phyloP scores from a whole-genome alignment of 2,113 vertebrate genomes.

The Heterotilapia buettikoferi region DNA sequence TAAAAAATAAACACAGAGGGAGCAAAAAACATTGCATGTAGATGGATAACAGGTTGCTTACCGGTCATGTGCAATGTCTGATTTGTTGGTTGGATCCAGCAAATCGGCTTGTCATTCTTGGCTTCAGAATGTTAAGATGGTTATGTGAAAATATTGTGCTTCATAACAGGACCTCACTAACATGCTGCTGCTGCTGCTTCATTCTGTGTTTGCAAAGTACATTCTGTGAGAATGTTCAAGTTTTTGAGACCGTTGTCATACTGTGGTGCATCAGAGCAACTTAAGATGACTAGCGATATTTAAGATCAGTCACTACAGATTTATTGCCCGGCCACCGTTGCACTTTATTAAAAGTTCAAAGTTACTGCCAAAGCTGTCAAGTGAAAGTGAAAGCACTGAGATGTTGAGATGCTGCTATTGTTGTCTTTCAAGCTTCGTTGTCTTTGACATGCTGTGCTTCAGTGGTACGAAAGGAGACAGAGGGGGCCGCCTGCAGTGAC shows the following conservation, averaged over 20 bases:
- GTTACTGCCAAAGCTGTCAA: background rate
- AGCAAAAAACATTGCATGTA: background rate
- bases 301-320: background rate
- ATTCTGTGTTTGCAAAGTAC: background rate
- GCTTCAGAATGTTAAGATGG: background rate
- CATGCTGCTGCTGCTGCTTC: background rate
- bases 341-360: background rate
- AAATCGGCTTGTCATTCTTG: background rate
- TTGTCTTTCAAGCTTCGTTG: background rate
- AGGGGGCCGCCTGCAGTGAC: background rate
- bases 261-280: background rate
- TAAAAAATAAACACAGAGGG: background rate
- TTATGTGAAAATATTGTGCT: background rate
- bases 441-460: background rate
- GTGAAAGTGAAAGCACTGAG: background rate
- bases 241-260: background rate
- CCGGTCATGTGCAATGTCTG: background rate
- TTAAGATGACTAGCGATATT: background rate
- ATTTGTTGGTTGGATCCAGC: background rate
- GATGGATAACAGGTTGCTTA: background rate
- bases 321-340: background rate
- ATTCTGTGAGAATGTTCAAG: background rate
- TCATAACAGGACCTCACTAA: background rate
- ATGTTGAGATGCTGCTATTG: background rate
- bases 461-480: background rate